Conservation (phyloP, 2,888 invertebrate species). For the Tachystola acroxantha region DNA sequence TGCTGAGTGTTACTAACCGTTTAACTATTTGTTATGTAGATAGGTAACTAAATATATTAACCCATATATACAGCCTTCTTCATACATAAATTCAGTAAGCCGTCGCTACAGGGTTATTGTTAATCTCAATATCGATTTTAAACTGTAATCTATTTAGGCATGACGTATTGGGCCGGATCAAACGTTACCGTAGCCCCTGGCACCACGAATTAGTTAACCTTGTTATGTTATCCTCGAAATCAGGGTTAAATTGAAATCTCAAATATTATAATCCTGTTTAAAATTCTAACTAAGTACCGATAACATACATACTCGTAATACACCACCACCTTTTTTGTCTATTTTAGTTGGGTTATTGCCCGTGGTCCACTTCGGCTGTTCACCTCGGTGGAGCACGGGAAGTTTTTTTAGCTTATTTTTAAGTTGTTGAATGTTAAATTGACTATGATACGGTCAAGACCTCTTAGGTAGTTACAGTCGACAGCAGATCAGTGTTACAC, state of each 20-base stretch:
- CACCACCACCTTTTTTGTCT: too few species aligned
- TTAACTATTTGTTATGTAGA: too few species aligned
- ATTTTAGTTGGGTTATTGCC: too few species aligned
- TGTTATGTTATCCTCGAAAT: constrained; percentile 18
- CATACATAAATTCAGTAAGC: constrained; percentile 1
- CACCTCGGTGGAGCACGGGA: too few species aligned
- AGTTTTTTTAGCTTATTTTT: too few species aligned
- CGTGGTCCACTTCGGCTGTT: too few species aligned
- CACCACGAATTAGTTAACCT: not conserved
- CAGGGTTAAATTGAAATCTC: constrained; percentile 6
- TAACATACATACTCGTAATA: not conserved
- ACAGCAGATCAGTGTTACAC: too few species aligned
- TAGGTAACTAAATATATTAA: too few species aligned
- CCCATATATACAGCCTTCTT: not conserved
- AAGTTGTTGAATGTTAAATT: too few species aligned
- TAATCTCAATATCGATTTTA: constrained; percentile 3
- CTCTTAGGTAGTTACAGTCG: too few species aligned
- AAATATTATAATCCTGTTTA: not conserved
- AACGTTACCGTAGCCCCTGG: not conserved
- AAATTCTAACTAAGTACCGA: not conserved
- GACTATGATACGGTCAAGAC: too few species aligned
- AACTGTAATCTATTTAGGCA: constrained; percentile 5
- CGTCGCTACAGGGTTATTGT: constrained; percentile 1
- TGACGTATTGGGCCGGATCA: constrained; percentile 3
- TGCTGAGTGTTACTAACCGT: too few species aligned